phyloP scores from a whole-genome alignment of 1,140 invertebrate genomes.

The Dolichoris vasculosae region DNA sequence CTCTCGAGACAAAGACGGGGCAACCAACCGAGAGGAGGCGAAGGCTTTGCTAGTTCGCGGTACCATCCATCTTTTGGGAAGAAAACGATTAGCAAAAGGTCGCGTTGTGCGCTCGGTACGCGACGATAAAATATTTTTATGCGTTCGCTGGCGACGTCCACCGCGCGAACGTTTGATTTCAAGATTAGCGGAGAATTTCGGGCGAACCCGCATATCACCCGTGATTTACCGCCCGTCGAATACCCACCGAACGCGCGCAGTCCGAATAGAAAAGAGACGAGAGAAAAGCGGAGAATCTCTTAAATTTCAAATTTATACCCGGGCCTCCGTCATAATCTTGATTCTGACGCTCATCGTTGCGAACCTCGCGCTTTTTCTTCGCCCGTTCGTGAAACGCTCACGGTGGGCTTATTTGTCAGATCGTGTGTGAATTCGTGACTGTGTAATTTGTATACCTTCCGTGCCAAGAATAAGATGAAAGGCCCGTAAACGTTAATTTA shows the following conservation, averaged over 20 bases:
- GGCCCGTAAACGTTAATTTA: constrained; percentile 45
- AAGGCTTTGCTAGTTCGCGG: background rate
- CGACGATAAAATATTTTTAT: constrained; percentile 74
- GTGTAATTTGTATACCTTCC: constrained; percentile 53
- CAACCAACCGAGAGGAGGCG: background rate
- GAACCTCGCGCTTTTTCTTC: constrained; percentile 47
- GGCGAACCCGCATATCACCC: constrained; percentile 74
- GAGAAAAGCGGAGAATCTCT: constrained; percentile 63
- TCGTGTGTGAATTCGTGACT: constrained; percentile 35
- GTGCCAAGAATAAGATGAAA: constrained; percentile 38
- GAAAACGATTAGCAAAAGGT: constrained; percentile 61
- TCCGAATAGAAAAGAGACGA: constrained; percentile 33
- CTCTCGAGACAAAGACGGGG: background rate
- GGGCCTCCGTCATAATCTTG: constrained; percentile 71
- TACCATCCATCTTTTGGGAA: constrained; percentile 60
- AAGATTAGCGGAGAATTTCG: constrained; percentile 74
- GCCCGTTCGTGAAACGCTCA: constrained; percentile 53
- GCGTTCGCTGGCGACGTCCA: constrained; percentile 56
- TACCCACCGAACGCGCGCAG: constrained; percentile 45
- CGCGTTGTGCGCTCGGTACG: constrained; percentile 61
- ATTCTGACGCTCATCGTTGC: constrained; percentile 66
- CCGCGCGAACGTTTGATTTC: constrained; percentile 70
- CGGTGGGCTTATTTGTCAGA: constrained; percentile 71
- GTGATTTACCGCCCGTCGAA: constrained; percentile 71
- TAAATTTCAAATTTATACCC: constrained; percentile 75